phyloP scores from a whole-genome alignment of 1,140 invertebrate species.

The Chelonus insularis region DNA sequence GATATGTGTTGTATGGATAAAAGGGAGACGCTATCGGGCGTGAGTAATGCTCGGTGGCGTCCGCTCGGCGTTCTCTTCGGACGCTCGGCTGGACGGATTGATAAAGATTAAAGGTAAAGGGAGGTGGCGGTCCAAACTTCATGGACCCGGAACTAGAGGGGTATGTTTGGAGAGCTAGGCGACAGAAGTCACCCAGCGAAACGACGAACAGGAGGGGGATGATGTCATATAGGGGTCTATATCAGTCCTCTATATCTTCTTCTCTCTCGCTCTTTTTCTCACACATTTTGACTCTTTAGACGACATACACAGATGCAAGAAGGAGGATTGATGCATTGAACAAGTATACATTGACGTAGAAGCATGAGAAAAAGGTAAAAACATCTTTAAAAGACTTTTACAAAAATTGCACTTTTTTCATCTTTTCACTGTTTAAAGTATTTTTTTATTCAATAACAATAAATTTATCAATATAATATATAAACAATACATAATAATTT shows the following conservation, averaged over 20 bases:
- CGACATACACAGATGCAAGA: conserved; percentile 46
- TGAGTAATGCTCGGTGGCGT: conserved; percentile 58
- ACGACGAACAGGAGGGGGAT: conserved; percentile 50
- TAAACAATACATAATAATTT: too few species aligned
- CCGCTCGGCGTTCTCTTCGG: conserved; percentile 44
- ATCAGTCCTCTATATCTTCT: conserved; percentile 10
- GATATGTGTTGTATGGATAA: conserved; percentile 2
- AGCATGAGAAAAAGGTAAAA: background rate
- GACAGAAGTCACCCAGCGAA: conserved; percentile 60
- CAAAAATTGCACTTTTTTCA: too few species aligned
- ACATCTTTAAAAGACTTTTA: too few species aligned
- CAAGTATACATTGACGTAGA: conserved; percentile 43
- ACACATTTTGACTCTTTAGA: conserved; percentile 23
- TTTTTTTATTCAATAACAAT: too few species aligned
- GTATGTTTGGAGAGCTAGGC: conserved; percentile 53
- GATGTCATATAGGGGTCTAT: conserved; percentile 53
- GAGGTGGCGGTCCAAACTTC: conserved; percentile 42
- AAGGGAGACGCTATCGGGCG: conserved; percentile 50
- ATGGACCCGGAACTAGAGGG: conserved; percentile 28
- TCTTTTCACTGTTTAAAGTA: too few species aligned
- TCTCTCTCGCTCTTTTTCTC: conserved; percentile 20
- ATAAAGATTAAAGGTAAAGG: conserved; percentile 62
- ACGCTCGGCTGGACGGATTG: conserved; percentile 53
- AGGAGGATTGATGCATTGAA: conserved; percentile 45
- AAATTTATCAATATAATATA: too few species aligned